Base-by-base conservation (phyloP, 1,140 invertebrate genomes). In the Scylla paramamosain region DNA sequence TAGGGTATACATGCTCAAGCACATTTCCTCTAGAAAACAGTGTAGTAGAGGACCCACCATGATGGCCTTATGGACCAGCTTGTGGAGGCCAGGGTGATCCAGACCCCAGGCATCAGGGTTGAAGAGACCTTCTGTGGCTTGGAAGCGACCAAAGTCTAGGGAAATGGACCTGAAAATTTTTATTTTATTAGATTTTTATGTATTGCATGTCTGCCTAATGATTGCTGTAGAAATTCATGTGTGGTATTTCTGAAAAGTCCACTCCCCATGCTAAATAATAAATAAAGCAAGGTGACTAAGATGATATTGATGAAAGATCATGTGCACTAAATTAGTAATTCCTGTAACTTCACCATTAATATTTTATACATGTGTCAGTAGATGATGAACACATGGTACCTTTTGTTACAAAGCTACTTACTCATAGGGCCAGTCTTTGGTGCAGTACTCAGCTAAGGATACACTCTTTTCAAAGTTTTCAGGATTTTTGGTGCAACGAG, bases 41-140 rank as follows among this genome's bases (percentile, higher is more conserved):
- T 67, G 59, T 2, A 77, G 20, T n/a, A n/a, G 52, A 59, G 67
- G 16, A 89, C 96, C 95, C 95, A 97, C 97, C 96, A 97, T 97
- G 93, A 98, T 97, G 29, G 97, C 97, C 95, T 97, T 97, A 95
- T 97, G 97, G 6, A 98, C 97, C 52, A 98, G 96, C 96, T 97
- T 97, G 91, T 97, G 97, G 16, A 98, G 96, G 48, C 97, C 97
- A 86, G 97, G 97, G 95, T 97, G 97, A 96, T 98, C 98, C 94
- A 97, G 97, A 48, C 97, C 98, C 97, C 97, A 98, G 46, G 97
- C 96, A 95, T 98, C 97, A 10, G 97, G 97, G 95, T 98, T 97
- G 96, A 98, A 98, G 48, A 98, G 97, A 28, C 98, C 98, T 96
- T 98, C 98, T 6, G 97, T 97, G 67, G 97, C 97, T 91, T 97